Percentiles rank a stretch among this genome's conserved stretches.
phyloP scores from a whole-genome alignment of 2,113 vertebrate species.

The Nothoprocta perdicaria region DNA sequence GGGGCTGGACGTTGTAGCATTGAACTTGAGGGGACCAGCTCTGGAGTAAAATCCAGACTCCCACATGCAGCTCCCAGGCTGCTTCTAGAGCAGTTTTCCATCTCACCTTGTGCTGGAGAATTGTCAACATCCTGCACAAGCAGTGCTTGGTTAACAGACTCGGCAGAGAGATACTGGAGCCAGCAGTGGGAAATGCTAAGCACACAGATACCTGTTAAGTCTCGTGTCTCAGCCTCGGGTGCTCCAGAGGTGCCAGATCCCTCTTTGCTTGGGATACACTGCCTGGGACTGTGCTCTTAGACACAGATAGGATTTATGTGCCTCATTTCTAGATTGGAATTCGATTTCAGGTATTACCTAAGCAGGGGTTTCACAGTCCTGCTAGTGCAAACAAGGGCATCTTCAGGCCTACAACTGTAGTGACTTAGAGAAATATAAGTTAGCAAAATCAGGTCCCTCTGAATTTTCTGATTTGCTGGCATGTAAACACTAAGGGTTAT shows the following conservation, averaged over 20 bases:
- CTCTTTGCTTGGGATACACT: not conserved
- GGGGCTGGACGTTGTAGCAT: not conserved
- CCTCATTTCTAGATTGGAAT: not conserved
- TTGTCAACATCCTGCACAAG: not conserved
- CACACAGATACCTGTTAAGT: not conserved
- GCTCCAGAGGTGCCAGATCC: not conserved
- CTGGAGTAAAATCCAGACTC: not conserved
- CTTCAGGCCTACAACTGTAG: not conserved
- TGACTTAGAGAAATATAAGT: accelerated
- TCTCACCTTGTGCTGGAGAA: not conserved
- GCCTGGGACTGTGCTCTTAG: not conserved
- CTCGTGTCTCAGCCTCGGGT: not conserved
- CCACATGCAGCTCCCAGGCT: not conserved
- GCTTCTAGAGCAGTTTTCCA: not conserved
- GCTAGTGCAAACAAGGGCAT: not conserved
- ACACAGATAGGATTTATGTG: not conserved
- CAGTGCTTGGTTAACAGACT: not conserved
- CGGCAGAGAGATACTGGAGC: accelerated
- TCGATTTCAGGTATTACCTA: not conserved
- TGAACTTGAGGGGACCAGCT: not conserved
- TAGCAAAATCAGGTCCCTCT: not conserved
- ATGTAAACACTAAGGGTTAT: not conserved
- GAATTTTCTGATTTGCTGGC: not conserved
- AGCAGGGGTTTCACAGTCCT: not conserved
- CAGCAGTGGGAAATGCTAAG: not conserved